Evolutionary conservation across 2,113 vertebrate genomes (phyloP).

Genomic region (Cisticola juncidis): DNA sequence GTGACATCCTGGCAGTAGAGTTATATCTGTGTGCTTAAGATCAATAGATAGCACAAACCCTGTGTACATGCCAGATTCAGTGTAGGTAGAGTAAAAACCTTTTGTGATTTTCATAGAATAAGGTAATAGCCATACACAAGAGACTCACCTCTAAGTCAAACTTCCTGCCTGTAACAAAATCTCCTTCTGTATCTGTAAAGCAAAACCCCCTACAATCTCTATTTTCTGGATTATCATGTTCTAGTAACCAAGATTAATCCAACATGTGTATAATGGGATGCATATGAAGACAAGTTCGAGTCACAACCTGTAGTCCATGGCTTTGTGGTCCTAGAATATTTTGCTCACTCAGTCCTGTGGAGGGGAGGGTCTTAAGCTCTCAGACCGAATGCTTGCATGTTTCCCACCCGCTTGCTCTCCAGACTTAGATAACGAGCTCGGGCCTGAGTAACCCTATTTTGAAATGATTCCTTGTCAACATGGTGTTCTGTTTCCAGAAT

Average conservation of each 20-base stretch:
- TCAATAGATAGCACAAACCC: not conserved
- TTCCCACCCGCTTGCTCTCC: not conserved
- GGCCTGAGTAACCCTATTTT: not conserved
- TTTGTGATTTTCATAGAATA: not conserved
- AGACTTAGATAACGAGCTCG: not conserved
- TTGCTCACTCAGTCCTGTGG: not conserved
- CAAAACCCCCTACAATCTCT: not conserved
- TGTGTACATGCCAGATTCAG: not conserved
- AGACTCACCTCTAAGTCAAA: not conserved
- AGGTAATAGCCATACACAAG: not conserved
- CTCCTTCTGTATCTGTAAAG: not conserved
- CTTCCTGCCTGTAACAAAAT: not conserved
- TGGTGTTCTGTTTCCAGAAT: not conserved
- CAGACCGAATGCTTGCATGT: constrained; percentile 24
- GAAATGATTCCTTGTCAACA: not conserved
- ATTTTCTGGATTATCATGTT: not conserved
- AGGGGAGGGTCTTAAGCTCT: not conserved
- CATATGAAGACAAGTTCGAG: not conserved
- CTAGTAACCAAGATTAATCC: not conserved
- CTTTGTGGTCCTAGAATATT: not conserved
- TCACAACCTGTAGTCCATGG: not conserved
- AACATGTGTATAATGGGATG: not conserved
- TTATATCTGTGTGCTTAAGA: not conserved
- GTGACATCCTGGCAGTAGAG: not conserved
- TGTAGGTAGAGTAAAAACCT: not conserved